phyloP scores from a whole-genome alignment of 2,888 invertebrate species.

The Syrphus vitripennis region DNA sequence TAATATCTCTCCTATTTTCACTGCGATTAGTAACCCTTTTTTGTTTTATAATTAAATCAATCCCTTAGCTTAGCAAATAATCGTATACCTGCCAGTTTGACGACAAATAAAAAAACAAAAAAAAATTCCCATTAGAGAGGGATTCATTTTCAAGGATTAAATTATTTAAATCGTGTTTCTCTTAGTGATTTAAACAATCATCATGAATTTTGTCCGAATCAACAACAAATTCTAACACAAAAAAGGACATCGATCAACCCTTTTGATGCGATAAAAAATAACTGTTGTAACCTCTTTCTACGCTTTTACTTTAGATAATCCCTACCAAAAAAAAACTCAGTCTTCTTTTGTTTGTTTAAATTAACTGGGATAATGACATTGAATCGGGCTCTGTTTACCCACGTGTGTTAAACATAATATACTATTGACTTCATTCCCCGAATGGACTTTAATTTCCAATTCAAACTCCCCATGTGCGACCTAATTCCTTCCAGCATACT shows the following conservation, averaged over 20 bases:
- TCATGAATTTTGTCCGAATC: neutral
- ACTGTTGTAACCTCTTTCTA: neutral
- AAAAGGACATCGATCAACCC: slow-evolving; percentile 6
- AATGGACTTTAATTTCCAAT: neutral
- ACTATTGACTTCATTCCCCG: neutral
- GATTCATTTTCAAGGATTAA: neutral
- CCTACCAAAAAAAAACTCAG: neutral
- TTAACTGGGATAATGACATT: slow-evolving; percentile 7
- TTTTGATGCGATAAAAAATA: neutral
- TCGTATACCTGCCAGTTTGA: neutral
- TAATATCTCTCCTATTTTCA: neutral
- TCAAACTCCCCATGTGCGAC: slow-evolving; percentile 13
- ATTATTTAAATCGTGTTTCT: neutral
- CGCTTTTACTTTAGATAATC: neutral
- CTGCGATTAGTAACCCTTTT: neutral
- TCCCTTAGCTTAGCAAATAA: neutral
- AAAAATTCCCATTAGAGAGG: neutral
- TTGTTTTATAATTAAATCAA: slow-evolving; percentile 1
- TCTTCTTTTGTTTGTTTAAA: neutral
- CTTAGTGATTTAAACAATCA: neutral
- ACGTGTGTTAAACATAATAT: neutral
- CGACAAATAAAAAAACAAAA: neutral
- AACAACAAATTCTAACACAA: neutral
- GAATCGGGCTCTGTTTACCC: neutral
- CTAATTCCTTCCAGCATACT: slow-evolving; percentile 8